Evolutionary conservation across 2,888 invertebrate genomes (phyloP), one percentile per base, ranked within the genome.

Genomic region (Ernsta delagoae): DNA sequence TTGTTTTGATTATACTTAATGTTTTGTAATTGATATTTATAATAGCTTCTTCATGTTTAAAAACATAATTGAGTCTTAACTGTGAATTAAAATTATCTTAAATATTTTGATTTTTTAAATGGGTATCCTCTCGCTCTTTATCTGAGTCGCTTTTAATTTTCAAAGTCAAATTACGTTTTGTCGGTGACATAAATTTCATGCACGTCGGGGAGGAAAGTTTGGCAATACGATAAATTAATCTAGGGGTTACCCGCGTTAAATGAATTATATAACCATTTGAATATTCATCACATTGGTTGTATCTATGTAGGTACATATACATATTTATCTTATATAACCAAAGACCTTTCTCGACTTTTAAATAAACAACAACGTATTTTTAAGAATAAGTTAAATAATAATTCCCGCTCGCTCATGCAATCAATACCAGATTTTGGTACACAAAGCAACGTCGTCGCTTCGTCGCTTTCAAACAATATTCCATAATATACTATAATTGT

Each of bases 401-500:
- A 11, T 36, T n/a, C 3, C 6, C 68, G 68, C 68, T 68, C 59
- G 43, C 16, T 50, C 16, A 50, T 34, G 61, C 31, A 62, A 39
- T 57, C 16, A 62, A 41, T 31, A 39, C 31, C 59, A 34, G 59
- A 50, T 16, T 59, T 48, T 7, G 36, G 59, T 63, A 70, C 62
- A 81, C 78, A 81, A 83, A 79, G 78, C 77, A 70, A 48, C 65
- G 70, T n/a, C n/a, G n/a, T 70, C 77, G 78, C 77, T 76, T 79
- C 78, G 78, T 74, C 78, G 80, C 80, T 74, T 75, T 71, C 39
- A 63, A 77, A 81, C 77, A 83, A 81, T 83, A 81, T 78, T 78
- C 79, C 74, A 73, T 74, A 79, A 78, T 76, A 80, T 72, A 74
- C 74, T 72, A 70, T 74, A 77, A 79, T 77, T 70, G 69, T 70